These are phyloP conservation scores for Mesoligia furuncula DNA, from an alignment of 2,888 invertebrate genomes.

Conservation along the genomic window DNA sequence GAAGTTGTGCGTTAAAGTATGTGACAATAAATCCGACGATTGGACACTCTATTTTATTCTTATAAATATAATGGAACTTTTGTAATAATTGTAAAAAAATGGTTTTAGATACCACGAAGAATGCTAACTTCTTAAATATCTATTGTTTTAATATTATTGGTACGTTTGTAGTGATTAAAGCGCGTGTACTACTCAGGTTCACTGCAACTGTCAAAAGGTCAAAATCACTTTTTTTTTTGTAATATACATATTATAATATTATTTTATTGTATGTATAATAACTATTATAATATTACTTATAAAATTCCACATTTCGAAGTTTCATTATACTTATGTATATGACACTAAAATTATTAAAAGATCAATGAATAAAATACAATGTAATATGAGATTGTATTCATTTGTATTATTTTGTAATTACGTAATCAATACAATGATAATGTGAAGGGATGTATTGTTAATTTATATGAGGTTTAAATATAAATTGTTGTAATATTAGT, in stretches of 20 bases:
- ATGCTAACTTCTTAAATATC: background rate
- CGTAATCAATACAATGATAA: constrained; percentile 47
- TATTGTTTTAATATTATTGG: background rate
- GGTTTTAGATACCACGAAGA: background rate
- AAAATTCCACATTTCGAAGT: constrained; percentile 12
- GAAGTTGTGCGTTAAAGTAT: constrained; percentile 24
- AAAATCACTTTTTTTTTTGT: background rate
- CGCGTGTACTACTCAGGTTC: background rate
- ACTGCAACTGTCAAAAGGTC: background rate
- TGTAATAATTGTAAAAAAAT: too few relatives aligned
- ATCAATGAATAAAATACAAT: constrained; percentile 27
- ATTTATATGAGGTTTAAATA: constrained; percentile 78
- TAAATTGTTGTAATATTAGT: constrained; percentile 79
- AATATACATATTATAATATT: background rate
- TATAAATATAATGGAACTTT: constrained; percentile 34
- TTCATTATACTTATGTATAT: constrained; percentile 19
- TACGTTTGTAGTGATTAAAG: background rate
- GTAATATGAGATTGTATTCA: constrained; percentile 40
- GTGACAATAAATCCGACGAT: constrained; percentile 27
- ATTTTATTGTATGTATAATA: constrained; percentile 8
- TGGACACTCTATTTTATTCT: constrained; percentile 31
- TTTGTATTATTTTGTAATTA: constrained; percentile 52
- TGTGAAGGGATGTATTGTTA: constrained; percentile 75
- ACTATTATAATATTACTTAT: background rate
- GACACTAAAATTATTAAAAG: constrained; percentile 14